phyloP scores from a whole-genome alignment of 2,113 vertebrate species.

The Bujurquina vittata region DNA sequence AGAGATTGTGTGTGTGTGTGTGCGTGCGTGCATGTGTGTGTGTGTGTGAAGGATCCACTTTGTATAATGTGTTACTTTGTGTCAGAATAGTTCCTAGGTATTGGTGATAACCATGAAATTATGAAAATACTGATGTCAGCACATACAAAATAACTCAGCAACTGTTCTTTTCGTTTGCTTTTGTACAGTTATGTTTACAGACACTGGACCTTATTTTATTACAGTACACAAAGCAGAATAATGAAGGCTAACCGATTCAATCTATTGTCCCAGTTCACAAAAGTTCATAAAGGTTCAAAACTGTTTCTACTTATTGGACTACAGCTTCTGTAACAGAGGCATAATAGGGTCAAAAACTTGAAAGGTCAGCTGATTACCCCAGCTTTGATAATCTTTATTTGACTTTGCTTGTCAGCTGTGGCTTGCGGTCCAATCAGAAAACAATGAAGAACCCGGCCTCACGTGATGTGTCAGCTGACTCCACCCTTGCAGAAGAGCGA shows the following conservation, averaged over 20 bases:
- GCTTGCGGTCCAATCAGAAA: not conserved
- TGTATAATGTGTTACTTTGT: too few relatives aligned
- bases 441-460: not conserved
- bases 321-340: not conserved
- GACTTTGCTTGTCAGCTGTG: not conserved
- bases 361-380: not conserved
- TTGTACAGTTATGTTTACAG: too few relatives aligned
- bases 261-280: not conserved
- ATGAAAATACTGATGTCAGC: not conserved
- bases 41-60: too few relatives aligned
- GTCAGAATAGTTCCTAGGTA: not conserved
- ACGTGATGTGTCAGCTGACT: conserved; percentile 77
- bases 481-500: not conserved
- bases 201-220: not conserved
- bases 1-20: not conserved
- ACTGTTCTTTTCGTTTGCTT: not conserved
- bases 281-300: not conserved
- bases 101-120: not conserved
- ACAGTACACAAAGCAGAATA: not conserved
- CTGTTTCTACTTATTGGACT: not conserved
- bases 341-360: not conserved
- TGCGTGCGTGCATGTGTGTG: too few relatives aligned
- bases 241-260: not conserved
- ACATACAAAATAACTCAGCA: not conserved
- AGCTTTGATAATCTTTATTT: not conserved